phyloP scores from a whole-genome alignment of 2,888 invertebrate species.

The Diploptera punctata region DNA sequence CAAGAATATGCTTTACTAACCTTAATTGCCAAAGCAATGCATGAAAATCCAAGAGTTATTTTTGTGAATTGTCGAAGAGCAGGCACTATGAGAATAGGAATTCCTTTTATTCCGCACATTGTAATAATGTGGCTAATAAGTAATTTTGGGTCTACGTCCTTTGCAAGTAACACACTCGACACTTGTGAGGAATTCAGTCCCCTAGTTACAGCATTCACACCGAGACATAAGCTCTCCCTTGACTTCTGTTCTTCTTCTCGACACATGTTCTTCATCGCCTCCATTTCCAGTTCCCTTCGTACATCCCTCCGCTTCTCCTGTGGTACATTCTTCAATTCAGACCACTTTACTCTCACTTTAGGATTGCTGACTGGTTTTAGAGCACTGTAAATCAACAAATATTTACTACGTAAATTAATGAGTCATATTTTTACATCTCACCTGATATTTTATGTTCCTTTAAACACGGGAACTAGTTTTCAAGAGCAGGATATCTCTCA shows the following conservation, averaged over 20 bases:
- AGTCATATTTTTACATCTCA: no score
- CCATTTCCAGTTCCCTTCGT: not conserved
- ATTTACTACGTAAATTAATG: no score
- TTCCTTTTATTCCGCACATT: slow-evolving; percentile 50
- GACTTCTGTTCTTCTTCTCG: not conserved
- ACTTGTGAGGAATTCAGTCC: slow-evolving; percentile 50
- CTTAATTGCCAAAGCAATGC: slow-evolving; percentile 52
- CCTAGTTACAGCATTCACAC: slow-evolving; percentile 52
- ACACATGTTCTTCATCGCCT: not conserved
- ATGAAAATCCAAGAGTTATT: slow-evolving; percentile 56
- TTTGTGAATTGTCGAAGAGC: slow-evolving; percentile 52
- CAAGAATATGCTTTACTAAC: no score
- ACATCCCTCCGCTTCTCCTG: not conserved
- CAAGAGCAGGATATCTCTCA: no score
- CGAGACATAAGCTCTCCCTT: slow-evolving; percentile 49
- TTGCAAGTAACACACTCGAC: slow-evolving; percentile 52
- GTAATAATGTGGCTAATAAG: slow-evolving; percentile 58
- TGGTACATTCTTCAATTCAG: not conserved
- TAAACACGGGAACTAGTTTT: no score
- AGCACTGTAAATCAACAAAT: not conserved
- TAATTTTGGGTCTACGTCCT: slow-evolving; percentile 53
- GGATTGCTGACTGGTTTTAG: not conserved
- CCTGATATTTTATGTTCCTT: no score
- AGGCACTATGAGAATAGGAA: slow-evolving; percentile 56
- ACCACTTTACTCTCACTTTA: not conserved